phyloP scores from a whole-genome alignment of 2,888 invertebrate genomes.

The Craniophora ligustri region DNA sequence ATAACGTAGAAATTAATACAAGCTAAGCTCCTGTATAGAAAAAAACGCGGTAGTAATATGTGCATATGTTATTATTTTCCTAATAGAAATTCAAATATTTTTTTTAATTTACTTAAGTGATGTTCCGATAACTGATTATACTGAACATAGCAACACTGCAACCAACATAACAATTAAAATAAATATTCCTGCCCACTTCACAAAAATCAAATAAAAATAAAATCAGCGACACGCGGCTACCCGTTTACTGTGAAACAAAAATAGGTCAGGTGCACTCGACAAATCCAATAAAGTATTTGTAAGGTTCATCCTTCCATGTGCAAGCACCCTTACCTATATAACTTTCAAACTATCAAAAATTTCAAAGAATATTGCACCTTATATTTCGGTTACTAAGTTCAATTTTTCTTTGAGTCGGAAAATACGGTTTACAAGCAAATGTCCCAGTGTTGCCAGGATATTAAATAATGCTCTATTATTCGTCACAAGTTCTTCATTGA shows the following conservation, averaged over 20 bases:
- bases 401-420: constrained; percentile 1
- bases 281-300: constrained; percentile 53
- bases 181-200: constrained; percentile 17
- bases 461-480: constrained; percentile 44
- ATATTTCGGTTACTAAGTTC: background rate
- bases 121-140: too few species aligned
- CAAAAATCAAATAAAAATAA: constrained; percentile 30
- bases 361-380: constrained; percentile 4
- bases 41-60: too few species aligned
- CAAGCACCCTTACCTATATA: constrained; percentile 32
- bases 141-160: constrained; percentile 1
- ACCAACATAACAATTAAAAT: background rate
- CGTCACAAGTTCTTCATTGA: constrained; percentile 44
- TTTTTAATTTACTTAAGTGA: too few species aligned
- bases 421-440: constrained; percentile 1
- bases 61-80: too few species aligned
- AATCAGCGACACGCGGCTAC: constrained; percentile 20
- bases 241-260: constrained; percentile 27
- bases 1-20: too few species aligned
- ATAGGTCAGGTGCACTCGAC: constrained; percentile 37
- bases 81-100: too few species aligned
- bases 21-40: too few species aligned
- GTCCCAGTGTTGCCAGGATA: constrained; percentile 28
- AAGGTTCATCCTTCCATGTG: constrained; percentile 36
- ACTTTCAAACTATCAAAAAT: constrained; percentile 1